Percentiles rank a stretch among this genome's conserved stretches.
phyloP scores from a whole-genome alignment of 2,888 invertebrate species.

The Homarus gammarus region DNA sequence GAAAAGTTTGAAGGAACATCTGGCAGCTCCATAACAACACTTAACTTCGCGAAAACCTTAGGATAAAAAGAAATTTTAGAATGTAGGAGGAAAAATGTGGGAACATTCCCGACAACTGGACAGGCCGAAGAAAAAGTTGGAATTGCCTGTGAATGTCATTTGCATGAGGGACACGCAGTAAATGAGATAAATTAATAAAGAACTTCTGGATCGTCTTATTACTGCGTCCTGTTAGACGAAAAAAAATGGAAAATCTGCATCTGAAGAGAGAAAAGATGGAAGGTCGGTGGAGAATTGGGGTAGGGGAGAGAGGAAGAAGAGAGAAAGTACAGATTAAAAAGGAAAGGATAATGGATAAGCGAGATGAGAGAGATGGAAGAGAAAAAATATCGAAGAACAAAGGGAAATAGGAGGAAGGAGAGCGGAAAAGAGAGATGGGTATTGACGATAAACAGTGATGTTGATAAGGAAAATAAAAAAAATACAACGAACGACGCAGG shows the following conservation, averaged over 20 bases:
- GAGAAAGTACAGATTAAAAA: no score
- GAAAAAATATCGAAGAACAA: no score
- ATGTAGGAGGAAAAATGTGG: background rate
- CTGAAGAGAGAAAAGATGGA: background rate
- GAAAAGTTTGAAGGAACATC: background rate
- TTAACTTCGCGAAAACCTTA: background rate
- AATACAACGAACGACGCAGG: no score
- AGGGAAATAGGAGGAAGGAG: no score
- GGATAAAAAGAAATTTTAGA: background rate
- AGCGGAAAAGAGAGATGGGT: no score
- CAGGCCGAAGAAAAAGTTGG: slow-evolving; percentile 2
- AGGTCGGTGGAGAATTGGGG: background rate
- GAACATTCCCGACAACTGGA: slow-evolving; percentile 17
- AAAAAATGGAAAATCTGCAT: background rate
- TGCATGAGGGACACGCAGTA: slow-evolving; percentile 5
- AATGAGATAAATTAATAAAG: slow-evolving; percentile 20
- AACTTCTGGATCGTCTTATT: slow-evolving; percentile 11
- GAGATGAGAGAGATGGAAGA: no score
- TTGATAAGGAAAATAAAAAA: no score
- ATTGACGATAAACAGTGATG: no score
- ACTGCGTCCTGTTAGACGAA: background rate
- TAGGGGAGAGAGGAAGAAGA: no score
- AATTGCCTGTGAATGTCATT: slow-evolving; percentile 14
- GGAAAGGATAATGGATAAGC: no score
- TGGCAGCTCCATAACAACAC: background rate